phyloP scores from a whole-genome alignment of 2,888 invertebrate genomes.

The Agapostemon virescens region DNA sequence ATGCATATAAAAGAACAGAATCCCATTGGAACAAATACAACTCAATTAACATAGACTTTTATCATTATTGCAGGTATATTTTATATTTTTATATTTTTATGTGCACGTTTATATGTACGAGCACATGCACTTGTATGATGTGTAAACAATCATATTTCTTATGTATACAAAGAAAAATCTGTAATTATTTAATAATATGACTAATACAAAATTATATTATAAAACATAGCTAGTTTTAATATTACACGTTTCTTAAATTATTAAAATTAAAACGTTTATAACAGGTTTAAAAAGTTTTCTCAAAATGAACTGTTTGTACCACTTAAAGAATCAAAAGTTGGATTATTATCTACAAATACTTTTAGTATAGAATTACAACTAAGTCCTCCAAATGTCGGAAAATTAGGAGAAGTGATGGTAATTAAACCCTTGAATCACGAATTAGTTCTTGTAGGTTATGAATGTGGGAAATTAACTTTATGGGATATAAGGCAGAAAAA shows the following conservation, averaged over 20 bases:
- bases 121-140: neutral
- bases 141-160: neutral
- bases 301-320: conserved; percentile 85
- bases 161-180: neutral
- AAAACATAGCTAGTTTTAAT: neutral
- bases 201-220: neutral
- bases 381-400: conserved; percentile 61
- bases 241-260: neutral
- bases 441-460: conserved; percentile 87
- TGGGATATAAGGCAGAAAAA: conserved; percentile 87
- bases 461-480: conserved; percentile 86
- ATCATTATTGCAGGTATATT: conserved; percentile 86
- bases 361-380: conserved; percentile 70
- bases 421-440: conserved; percentile 82
- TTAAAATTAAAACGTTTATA: conserved; percentile 17
- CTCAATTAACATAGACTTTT: conserved; percentile 84
- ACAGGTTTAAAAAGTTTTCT: conserved; percentile 80
- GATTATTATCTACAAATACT: conserved; percentile 82
- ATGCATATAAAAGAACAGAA: conserved; percentile 84
- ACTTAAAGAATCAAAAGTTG: conserved; percentile 84
- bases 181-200: neutral
- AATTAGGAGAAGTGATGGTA: conserved; percentile 85
- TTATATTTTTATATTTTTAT: too few species aligned
- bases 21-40: conserved; percentile 83
- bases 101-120: too few species aligned